Evolutionary conservation across 2,888 invertebrate species (phyloP), one percentile per base, ranked within the genome.

Genomic region (Laspeyria flexula): DNA sequence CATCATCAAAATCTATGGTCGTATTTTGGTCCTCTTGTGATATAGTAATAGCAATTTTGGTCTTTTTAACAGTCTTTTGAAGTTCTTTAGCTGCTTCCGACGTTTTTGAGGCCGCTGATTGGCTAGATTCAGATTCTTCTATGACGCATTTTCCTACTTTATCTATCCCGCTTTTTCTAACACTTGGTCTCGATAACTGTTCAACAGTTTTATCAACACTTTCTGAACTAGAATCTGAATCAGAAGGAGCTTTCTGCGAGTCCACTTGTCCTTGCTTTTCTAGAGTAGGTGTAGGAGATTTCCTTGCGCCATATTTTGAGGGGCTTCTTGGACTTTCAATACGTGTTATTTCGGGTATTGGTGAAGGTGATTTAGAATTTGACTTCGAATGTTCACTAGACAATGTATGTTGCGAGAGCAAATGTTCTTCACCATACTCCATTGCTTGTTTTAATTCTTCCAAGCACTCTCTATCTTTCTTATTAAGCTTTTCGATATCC

Each of bases 401-500:
- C 34, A 90, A 52, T 9, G 85, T 90, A 63, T 88, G 85, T 60
- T 91, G 90, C 11, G 87, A 85, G 7, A 90, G 60, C 45, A 88
- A 81, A 64, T 89, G 91, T 35, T 94, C 92, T 70, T 93, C 92
- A 0, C 90, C 92, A 55, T 92, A 92, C 68, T 94, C 93, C 77
- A 94, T 86, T 15, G 94, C 93, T 50, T 94, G 89, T 83, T 94
- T 94, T 12, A 93, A 73, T 66, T 94, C 93, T 66, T 94, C 93
- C 55, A 94, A 93, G 10, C 95, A 90, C 70, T 93, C 94, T 33
- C 93, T 80, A 46, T 95, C 95, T 59, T 93, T 93, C 52, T 94
- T 94, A 30, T 95, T 94, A 62, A 95, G 93, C 74, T 93, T 93
- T 77, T 94, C 94, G 25, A 94, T 94, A 70, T 95, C 95, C 81